Conservation (phyloP, 2,888 invertebrate species). For the Seira musarum region DNA sequence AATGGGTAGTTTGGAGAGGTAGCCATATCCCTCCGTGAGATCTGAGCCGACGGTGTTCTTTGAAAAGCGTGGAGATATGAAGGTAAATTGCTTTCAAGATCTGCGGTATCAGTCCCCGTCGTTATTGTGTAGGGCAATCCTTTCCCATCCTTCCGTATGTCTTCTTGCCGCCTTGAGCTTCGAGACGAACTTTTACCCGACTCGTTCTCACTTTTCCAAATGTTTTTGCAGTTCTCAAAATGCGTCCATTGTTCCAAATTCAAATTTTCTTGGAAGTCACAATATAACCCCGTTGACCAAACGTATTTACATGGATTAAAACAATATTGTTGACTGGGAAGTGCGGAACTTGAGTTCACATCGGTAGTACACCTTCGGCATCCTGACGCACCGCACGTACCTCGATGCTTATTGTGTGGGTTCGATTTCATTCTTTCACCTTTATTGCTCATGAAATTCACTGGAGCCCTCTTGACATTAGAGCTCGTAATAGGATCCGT, state of each 20-base stretch:
- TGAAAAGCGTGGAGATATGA: not conserved
- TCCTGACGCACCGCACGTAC: too few species aligned
- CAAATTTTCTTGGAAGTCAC: constrained; percentile 24
- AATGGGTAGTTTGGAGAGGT: not conserved
- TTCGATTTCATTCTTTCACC: too few species aligned
- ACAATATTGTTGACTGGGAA: not conserved
- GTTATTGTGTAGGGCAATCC: too few species aligned
- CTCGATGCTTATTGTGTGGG: too few species aligned
- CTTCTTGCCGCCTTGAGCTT: not conserved
- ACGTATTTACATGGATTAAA: constrained; percentile 12
- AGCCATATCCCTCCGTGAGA: constrained; percentile 7
- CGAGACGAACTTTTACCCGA: not conserved
- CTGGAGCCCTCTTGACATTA: too few species aligned
- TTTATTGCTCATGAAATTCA: too few species aligned
- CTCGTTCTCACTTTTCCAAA: constrained; percentile 33
- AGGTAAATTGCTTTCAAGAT: too few species aligned
- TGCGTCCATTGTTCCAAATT: constrained; percentile 28
- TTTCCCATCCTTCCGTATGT: too few species aligned
- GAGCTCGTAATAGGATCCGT: too few species aligned
- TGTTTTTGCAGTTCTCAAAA: constrained; percentile 33
- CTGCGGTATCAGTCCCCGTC: too few species aligned
- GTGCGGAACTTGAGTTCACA: too few species aligned
- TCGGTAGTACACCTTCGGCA: too few species aligned
- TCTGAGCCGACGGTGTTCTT: not conserved
- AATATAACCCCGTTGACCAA: constrained; percentile 44